Evolutionary conservation across 2,888 invertebrate genomes (phyloP), one percentile per base, ranked within the genome.

Genomic region (Acronicta psi): DNA sequence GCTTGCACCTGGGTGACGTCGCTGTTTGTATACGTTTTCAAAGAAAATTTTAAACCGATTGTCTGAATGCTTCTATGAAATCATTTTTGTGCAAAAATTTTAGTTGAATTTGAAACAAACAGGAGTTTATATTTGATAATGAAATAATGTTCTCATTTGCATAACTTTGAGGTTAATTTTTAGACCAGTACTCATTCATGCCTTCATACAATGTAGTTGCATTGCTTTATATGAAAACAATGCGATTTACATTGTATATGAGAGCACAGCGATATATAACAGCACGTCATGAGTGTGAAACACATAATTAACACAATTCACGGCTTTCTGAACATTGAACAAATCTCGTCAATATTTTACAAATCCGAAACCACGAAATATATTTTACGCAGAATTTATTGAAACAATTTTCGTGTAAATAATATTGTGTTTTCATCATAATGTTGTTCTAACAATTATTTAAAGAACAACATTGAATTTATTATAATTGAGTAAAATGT

Each of bases 21-120:
- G 40, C 37, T 36, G 51, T 65, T 58, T 66, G 58, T 63, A 49
- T 50, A 55, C 41, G 41, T 54, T 59, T n/a, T 62, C 58, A 51
- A 56, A 63, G 49, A 62, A 42, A 37, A 38, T 29, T 40, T 42
- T 43, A 2, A 29, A 40, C 16, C 20, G 34, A 64, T 51, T 43
- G 41, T 57, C 25, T 52, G 36, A 34, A 46, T 43, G 43, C 34
- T 58, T 43, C 25, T 36, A 13, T 44, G 36, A 44, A 56, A 70
- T 55, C 25, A 59, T 11, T 23, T 36, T 47, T 36, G 4, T 37
- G 20, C 29, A 29, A 14, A 2, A n/a, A 10, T 37, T 37, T 38
- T 36, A 36, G 23, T 51, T 13, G 3, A 25, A n/a, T n/a, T n/a
- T n/a, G n/a, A n/a, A n/a, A n/a, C n/a, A n/a, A n/a, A n/a, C n/a